A percentile compares a stretch with the other conserved stretches of the same genome.
phyloP scores from a whole-genome alignment of 2,797 vertebrate species.

The Acestrorhynchus altus region DNA sequence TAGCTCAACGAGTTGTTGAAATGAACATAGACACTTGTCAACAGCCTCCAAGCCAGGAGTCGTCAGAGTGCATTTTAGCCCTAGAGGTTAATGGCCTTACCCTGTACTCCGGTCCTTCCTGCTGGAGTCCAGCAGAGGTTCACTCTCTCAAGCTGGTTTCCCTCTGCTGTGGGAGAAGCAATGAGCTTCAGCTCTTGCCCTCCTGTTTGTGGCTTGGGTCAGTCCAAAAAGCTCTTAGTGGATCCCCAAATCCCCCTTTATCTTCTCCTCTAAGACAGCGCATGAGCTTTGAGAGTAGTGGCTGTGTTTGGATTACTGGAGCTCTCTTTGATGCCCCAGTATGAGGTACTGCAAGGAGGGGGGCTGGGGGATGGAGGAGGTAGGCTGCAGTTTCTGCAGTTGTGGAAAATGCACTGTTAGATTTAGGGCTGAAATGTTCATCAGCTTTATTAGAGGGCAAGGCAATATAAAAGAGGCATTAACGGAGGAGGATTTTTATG shows the following conservation, averaged over 20 bases:
- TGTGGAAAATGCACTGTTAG: constrained; percentile 75
- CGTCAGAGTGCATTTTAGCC: constrained; percentile 90
- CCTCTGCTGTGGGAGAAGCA: constrained; percentile 28
- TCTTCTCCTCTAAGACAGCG: constrained; percentile 63
- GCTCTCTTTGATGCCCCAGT: constrained; percentile 57
- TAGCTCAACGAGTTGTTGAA: constrained; percentile 93
- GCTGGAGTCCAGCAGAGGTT: constrained; percentile 74
- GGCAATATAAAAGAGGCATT: constrained; percentile 79
- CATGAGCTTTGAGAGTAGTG: constrained; percentile 58
- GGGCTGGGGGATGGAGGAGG: constrained; percentile 28
- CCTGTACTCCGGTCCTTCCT: constrained; percentile 78
- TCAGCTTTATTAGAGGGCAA: constrained; percentile 79
- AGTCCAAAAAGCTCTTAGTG: constrained; percentile 68
- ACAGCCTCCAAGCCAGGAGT: constrained; percentile 86
- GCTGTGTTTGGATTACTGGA: constrained; percentile 62
- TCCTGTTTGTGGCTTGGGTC: constrained; percentile 68
- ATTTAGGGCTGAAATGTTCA: constrained; percentile 80
- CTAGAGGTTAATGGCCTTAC: constrained; percentile 88
- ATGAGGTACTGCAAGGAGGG: constrained; percentile 28
- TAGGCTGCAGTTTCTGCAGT: constrained; percentile 56
- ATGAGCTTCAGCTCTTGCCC: constrained; percentile 42
- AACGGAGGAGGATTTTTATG: constrained; percentile 80
- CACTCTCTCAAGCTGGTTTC: constrained; percentile 71
- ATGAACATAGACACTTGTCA: constrained; percentile 97
- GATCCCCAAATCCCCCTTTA: constrained; percentile 65